phyloP scores from a whole-genome alignment of 2,113 vertebrate species.

The Odocoileus hemionus region DNA sequence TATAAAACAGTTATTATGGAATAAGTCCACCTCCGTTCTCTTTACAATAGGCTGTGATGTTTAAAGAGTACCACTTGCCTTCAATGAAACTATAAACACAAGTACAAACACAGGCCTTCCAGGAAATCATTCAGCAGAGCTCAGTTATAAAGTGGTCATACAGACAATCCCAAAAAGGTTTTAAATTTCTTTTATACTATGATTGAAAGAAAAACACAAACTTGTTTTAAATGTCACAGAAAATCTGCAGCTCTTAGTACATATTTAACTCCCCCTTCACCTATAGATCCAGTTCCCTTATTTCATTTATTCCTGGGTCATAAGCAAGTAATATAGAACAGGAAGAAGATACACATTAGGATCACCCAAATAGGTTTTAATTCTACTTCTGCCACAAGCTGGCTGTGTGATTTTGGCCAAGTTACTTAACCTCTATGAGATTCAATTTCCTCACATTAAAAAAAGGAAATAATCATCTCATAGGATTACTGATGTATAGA shows the following conservation, averaged over 20 bases:
- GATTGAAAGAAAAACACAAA: constrained; percentile 35
- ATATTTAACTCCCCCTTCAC: not conserved
- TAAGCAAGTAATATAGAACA: not conserved
- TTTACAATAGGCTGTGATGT: constrained; percentile 40
- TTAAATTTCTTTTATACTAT: constrained; percentile 21
- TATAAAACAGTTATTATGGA: not conserved
- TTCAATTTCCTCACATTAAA: not conserved
- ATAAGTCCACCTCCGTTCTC: constrained; percentile 35
- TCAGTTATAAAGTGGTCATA: constrained; percentile 18
- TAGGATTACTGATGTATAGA: not conserved
- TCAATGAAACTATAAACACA: not conserved
- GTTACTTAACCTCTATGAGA: not conserved
- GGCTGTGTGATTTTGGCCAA: not conserved
- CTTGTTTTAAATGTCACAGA: not conserved
- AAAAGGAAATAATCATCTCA: not conserved
- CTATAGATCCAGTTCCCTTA: not conserved
- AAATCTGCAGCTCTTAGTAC: not conserved
- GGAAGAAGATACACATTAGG: not conserved
- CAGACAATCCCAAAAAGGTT: not conserved
- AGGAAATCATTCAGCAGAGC: not conserved
- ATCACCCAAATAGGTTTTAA: not conserved
- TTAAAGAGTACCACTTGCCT: constrained; percentile 42
- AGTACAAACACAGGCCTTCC: not conserved
- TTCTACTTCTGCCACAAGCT: not conserved
- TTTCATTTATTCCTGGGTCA: not conserved